A percentile compares a stretch with the other conserved stretches of the same genome.
These are phyloP conservation scores for Oscheius sp. DNA, from an alignment of 2,888 invertebrate genomes.

Conservation along the genomic window DNA sequence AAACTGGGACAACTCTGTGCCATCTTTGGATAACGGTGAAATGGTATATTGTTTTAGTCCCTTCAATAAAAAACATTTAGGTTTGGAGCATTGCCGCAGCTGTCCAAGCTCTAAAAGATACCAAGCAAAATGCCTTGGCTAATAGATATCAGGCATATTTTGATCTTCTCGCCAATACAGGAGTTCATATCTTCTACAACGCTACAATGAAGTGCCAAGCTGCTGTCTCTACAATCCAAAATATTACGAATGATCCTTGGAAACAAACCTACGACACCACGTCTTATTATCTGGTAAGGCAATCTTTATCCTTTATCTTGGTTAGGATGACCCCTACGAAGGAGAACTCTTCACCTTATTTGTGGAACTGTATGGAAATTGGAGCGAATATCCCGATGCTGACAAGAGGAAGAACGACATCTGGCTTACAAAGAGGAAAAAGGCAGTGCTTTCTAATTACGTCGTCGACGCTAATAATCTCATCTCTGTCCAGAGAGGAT, in stretches of 20 bases:
- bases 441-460: not conserved
- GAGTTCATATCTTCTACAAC: conserved; percentile 2
- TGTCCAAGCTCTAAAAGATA: not conserved
- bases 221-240: not conserved
- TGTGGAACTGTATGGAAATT: conserved; percentile 4
- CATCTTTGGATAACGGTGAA: conserved; percentile 6
- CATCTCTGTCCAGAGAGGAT: not conserved
- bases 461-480: too few species aligned
- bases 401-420: conserved; percentile 6
- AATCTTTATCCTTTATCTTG: not conserved
- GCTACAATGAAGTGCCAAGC: conserved; percentile 10
- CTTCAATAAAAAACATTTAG: not conserved
- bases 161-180: conserved; percentile 2
- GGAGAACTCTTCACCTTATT: conserved; percentile 8
- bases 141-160: not conserved
- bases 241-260: not conserved
- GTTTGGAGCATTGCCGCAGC: conserved; percentile 8
- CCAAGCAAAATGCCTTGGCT: not conserved
- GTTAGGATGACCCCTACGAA: conserved; percentile 3
- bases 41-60: not conserved
- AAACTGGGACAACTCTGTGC: not conserved
- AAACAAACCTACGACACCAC: conserved; percentile 5
- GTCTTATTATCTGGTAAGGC: not conserved
- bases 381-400: not conserved
- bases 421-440: not conserved